Percentiles rank a stretch among this genome's conserved stretches.
phyloP scores from a whole-genome alignment of 35 echinoderm and acorn worm genomes.

The Lytechinus variegatus region DNA sequence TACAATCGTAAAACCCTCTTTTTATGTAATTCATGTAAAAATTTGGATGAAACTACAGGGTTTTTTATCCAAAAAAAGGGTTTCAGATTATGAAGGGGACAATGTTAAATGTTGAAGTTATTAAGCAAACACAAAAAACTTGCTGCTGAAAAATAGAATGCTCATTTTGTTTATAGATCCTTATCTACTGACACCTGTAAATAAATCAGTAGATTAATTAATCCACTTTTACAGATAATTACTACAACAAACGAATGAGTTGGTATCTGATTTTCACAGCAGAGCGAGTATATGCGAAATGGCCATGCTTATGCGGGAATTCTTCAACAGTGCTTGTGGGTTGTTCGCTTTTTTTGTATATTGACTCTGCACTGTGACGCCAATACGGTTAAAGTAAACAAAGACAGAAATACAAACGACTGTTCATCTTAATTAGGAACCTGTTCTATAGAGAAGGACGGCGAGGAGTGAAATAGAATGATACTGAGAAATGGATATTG shows the following conservation, averaged over 20 bases:
- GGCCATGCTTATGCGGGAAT: not conserved
- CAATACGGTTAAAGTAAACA: constrained; percentile 30
- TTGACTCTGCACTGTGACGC: constrained; percentile 24
- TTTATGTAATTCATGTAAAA: too few relatives aligned
- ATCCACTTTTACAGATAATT: not conserved
- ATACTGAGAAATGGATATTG: not conserved
- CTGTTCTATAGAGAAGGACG: not conserved
- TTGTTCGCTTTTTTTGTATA: not conserved
- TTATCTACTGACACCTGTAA: not conserved
- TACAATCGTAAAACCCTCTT: too few relatives aligned
- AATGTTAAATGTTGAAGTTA: too few relatives aligned
- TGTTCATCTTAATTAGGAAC: constrained; percentile 29
- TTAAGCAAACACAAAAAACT: too few relatives aligned
- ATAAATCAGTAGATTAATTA: not conserved
- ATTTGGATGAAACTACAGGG: too few relatives aligned
- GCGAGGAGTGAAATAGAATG: not conserved
- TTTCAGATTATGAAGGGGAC: too few relatives aligned
- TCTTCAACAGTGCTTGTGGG: not conserved
- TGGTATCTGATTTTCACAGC: not conserved
- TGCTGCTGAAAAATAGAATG: too few relatives aligned
- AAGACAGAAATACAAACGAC: constrained; percentile 27
- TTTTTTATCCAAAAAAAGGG: too few relatives aligned
- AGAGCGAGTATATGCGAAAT: not conserved
- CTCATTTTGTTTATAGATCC: not conserved
- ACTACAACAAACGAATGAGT: not conserved